Evolutionary conservation across 2,113 vertebrate genomes (phyloP).

Genomic region (Circaetus cinerascens): DNA sequence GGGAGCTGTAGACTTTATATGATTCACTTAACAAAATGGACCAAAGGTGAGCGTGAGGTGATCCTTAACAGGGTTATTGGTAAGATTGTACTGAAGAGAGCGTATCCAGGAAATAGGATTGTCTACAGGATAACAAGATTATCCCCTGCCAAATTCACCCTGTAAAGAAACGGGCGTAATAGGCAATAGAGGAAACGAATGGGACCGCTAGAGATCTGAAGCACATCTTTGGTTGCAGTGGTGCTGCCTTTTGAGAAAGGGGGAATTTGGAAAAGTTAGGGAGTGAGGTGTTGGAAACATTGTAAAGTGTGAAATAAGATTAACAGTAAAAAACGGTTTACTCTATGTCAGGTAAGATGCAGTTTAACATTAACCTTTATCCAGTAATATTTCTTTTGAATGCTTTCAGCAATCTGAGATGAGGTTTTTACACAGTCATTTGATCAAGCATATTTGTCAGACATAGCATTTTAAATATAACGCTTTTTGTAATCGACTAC

Average conservation of each 20-base stretch:
- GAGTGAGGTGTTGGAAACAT: not conserved
- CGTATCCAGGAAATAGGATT: not conserved
- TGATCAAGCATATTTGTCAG: not conserved
- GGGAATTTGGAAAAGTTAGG: not conserved
- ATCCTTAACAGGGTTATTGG: conserved; percentile 16
- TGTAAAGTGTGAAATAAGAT: not conserved
- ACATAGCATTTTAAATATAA: not conserved
- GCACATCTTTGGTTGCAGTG: not conserved
- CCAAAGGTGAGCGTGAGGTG: conserved; percentile 25
- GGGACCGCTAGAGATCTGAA: not conserved
- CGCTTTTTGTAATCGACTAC: not conserved
- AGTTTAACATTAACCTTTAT: not conserved
- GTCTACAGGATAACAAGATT: conserved; percentile 17
- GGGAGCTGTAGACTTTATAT: not conserved
- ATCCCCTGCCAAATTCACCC: not conserved
- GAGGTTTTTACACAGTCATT: not conserved
- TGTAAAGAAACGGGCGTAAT: not conserved
- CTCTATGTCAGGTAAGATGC: not conserved
- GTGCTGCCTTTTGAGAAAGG: not conserved
- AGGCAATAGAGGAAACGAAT: not conserved
- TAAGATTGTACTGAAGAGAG: not conserved
- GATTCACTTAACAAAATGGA: conserved; percentile 44
- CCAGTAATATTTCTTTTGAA: not conserved
- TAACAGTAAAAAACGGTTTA: not conserved
- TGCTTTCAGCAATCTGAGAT: not conserved